Evolutionary conservation across 2,113 vertebrate species (phyloP), one percentile per base, ranked within the genome.

Genomic region (Marcusenius ussheri): DNA sequence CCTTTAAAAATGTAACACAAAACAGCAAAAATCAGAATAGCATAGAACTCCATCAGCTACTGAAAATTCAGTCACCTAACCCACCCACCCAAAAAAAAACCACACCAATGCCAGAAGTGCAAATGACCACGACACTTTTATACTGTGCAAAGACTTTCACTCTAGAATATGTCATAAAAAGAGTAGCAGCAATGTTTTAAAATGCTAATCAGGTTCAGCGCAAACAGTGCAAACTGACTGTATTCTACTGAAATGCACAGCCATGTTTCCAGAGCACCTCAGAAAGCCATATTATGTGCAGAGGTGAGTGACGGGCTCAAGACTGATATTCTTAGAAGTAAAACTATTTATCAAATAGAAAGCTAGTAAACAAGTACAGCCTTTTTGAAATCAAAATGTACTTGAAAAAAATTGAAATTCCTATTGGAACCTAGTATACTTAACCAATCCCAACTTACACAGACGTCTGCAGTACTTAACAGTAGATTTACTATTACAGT

Each of bases 111-210:
- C 24, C 46, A 51, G 21, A 56, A 87, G 50, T 53, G 85, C 85
- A 87, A 53, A 53, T 39, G n/a, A 53, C 9, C 47, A 50, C 24
- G 17, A 87, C 84, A 19, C 8, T 51, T 51, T 51, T 51, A 86
- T 47, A 86, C 47, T 86, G 84, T 86, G 84, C 84, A 86, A 86
- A 50, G 49, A 87, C 21, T 39, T 50, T 53, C 50, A 53, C 50
- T 87, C 50, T 15, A 49, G 27, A 87, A 50, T 56, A 15, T 47
- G 50, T 27, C 53, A 53, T 39, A 87, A 19, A 86, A 49, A 56
- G 85, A 56, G 19, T 87, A 87, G 85, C 85, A 87, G 85, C 85
- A 87, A 31, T 27, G 17, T 39, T 39, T 56, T 35, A 42, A 51
- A 87, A 15, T 35, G 24, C 85, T 87, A 84, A 24, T 47, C 7